These are phyloP conservation scores for Fundulus diaphanus DNA, from an alignment of 2,797 vertebrate species.

Conservation along the genomic window DNA sequence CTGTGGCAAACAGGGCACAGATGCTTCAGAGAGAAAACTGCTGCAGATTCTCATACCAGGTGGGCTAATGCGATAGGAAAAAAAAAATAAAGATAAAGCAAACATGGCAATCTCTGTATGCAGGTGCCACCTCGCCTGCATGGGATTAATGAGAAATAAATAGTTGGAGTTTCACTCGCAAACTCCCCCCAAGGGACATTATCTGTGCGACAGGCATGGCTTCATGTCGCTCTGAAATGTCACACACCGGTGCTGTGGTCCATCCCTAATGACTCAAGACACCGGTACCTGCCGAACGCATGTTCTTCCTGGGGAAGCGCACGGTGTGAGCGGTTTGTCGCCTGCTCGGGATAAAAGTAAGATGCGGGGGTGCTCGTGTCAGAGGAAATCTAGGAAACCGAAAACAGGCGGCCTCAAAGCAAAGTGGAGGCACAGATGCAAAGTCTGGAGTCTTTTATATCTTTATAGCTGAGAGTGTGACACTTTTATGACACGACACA, in stretches of 20 bases:
- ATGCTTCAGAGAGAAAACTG: constrained; percentile 13
- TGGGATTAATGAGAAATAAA: constrained; percentile 67
- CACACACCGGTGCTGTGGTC: constrained; percentile 51
- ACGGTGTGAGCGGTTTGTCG: constrained; percentile 29
- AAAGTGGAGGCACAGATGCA: constrained; percentile 26
- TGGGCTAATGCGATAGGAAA: constrained; percentile 59
- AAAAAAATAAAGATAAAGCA: constrained; percentile 40
- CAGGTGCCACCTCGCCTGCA: constrained; percentile 46
- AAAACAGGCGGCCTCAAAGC: constrained; percentile 24
- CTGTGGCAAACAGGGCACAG: constrained; percentile 19
- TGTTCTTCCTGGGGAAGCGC: constrained; percentile 32
- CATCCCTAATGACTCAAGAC: constrained; percentile 65
- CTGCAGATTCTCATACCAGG: constrained; percentile 51
- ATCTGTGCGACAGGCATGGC: constrained; percentile 58
- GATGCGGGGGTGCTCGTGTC: constrained; percentile 13
- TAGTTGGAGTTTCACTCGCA: constrained; percentile 33
- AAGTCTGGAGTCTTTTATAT: constrained; percentile 28
- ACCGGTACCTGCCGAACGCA: constrained; percentile 54
- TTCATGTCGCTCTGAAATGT: constrained; percentile 66
- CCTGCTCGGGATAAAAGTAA: constrained; percentile 41
- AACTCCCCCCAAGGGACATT: constrained; percentile 58
- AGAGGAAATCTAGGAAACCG: constrained; percentile 49
- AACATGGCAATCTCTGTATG: constrained; percentile 48
- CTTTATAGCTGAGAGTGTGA: constrained; percentile 18
- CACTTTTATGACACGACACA: constrained; percentile 34